A percentile compares a stretch with the other conserved stretches of the same genome.
phyloP scores from a whole-genome alignment of 2,797 vertebrate species.

The Kryptopterus vitreolus region DNA sequence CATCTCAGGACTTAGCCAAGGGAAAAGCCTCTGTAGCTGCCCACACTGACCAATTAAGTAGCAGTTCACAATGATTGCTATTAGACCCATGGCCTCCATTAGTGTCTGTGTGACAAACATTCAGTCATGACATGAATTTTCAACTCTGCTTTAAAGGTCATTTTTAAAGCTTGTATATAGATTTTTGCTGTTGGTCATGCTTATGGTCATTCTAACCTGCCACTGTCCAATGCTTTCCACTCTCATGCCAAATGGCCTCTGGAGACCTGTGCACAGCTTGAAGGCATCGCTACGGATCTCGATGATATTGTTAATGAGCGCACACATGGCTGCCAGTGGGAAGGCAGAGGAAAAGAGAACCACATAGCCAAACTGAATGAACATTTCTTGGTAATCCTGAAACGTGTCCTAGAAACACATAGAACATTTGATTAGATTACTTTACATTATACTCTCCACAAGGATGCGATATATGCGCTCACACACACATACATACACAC shows the following conservation, averaged over 20 bases:
- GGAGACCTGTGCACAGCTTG: conserved; percentile 93
- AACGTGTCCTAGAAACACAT: conserved; percentile 84
- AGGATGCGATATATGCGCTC: too few relatives aligned
- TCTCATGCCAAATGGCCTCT: conserved; percentile 88
- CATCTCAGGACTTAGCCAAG: conserved; percentile 92
- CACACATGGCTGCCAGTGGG: conserved; percentile 92
- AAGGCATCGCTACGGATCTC: conserved; percentile 97
- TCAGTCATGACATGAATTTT: conserved; percentile 20
- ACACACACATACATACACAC: too few relatives aligned
- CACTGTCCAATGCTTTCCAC: conserved; percentile 95
- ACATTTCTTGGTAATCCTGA: conserved; percentile 98
- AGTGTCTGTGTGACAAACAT: conserved; percentile 76
- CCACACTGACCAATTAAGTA: conserved; percentile 96
- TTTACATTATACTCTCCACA: background rate
- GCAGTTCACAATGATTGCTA: conserved; percentile 96
- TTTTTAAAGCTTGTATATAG: background rate
- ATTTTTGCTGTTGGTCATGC: background rate
- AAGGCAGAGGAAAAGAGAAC: conserved; percentile 97
- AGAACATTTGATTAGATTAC: background rate
- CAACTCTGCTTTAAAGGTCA: background rate
- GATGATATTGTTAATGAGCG: conserved; percentile 94
- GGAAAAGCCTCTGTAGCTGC: conserved; percentile 92
- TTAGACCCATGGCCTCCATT: conserved; percentile 93
- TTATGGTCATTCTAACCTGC: conserved; percentile 79
- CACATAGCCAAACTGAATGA: conserved; percentile 96